phyloP scores from a whole-genome alignment of 2,888 invertebrate species.

The Pristionchus mayeri region DNA sequence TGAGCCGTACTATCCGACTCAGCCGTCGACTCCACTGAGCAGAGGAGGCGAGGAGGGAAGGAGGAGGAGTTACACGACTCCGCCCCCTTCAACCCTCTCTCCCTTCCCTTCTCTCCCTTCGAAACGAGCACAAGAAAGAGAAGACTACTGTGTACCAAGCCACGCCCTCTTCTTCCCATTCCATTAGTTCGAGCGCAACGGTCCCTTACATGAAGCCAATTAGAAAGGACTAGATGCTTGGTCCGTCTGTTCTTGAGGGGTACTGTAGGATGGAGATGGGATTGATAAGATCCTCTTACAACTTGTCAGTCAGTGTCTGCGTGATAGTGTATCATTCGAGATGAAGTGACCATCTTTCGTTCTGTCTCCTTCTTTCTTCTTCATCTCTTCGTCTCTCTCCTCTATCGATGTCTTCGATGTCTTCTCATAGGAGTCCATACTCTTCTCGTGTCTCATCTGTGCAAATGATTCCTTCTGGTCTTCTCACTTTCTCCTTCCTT shows the following conservation, averaged over 20 bases:
- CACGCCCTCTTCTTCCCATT: background rate
- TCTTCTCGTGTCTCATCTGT: background rate
- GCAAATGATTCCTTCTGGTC: background rate
- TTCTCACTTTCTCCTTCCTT: background rate
- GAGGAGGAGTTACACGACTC: background rate
- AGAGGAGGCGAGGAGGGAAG: background rate
- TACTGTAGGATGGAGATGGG: background rate
- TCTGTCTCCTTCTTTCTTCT: too few species aligned
- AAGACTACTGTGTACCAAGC: background rate
- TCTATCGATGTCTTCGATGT: too few species aligned
- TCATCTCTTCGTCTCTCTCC: too few species aligned
- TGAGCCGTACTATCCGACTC: conserved; percentile 45
- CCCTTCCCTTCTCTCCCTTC: conserved; percentile 8
- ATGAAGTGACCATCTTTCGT: background rate
- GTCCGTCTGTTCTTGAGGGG: background rate
- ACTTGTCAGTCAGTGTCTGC: background rate
- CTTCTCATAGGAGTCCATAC: too few species aligned
- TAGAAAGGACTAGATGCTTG: background rate
- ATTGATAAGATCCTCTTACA: background rate
- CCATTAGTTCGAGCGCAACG: conserved; percentile 7
- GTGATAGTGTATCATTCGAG: background rate
- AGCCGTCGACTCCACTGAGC: background rate
- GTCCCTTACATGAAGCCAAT: background rate
- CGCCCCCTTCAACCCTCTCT: conserved; percentile 6
- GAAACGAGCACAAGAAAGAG: background rate